Conservation (phyloP, 2,113 vertebrate genomes). For the Ardeotis arabs region DNA sequence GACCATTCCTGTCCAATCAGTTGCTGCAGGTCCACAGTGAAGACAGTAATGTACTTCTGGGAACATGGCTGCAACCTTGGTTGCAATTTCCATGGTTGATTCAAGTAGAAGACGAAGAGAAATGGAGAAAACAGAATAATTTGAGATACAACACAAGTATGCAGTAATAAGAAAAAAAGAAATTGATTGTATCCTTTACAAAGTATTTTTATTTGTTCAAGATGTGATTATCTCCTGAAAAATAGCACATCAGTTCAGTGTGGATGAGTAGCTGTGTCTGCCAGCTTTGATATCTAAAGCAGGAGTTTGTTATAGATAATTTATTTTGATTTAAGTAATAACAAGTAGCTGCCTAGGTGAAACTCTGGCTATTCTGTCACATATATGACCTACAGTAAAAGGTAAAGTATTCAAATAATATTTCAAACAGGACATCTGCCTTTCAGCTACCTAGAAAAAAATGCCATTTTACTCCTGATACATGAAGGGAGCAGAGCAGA, state of each 20-base stretch:
- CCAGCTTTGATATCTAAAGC: not conserved
- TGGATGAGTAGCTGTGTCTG: not conserved
- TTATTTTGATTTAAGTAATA: conserved; percentile 14
- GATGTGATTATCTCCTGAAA: not conserved
- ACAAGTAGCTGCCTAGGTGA: not conserved
- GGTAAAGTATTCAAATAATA: not conserved
- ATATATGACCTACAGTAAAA: not conserved
- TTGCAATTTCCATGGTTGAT: not conserved
- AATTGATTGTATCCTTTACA: not conserved
- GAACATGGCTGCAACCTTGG: not conserved
- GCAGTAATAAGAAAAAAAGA: not conserved
- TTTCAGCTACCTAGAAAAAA: not conserved
- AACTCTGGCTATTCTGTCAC: not conserved
- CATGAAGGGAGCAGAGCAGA: not conserved
- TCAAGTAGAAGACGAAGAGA: not conserved
- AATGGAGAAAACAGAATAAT: not conserved
- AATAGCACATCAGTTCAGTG: not conserved
- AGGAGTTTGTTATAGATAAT: not conserved
- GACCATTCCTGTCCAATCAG: not conserved
- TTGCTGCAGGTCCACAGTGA: not conserved
- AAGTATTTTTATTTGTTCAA: not conserved
- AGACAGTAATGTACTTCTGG: not conserved
- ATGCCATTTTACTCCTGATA: not conserved
- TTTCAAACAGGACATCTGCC: not conserved
- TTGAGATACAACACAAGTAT: not conserved